These are phyloP conservation scores for Peromyscus melanophrys DNA, from an alignment of 2,797 vertebrate species.

Conservation along the genomic window DNA sequence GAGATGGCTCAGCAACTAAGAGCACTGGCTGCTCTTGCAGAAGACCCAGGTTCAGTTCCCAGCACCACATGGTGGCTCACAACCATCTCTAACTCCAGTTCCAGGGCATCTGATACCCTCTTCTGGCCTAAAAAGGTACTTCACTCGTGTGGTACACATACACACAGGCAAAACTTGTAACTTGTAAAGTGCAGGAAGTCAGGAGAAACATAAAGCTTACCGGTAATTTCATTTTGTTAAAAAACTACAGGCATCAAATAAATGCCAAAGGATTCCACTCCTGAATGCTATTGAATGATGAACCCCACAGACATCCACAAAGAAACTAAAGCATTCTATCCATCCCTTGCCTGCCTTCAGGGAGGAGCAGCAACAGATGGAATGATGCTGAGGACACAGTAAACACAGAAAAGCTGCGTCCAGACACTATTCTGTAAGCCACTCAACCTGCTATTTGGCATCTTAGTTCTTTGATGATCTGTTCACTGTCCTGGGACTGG, in stretches of 20 bases:
- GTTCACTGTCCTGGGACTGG: too few species aligned
- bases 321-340: conserved; percentile 41
- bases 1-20: not conserved
- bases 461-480: too few species aligned
- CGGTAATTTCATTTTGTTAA: conserved; percentile 24
- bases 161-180: not conserved
- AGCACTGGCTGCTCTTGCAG: not conserved
- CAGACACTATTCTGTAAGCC: not conserved
- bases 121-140: not conserved
- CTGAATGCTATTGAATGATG: conserved; percentile 60
- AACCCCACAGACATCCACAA: conserved; percentile 63
- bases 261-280: conserved; percentile 2
- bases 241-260: conserved; percentile 27
- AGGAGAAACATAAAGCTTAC: conserved; percentile 30
- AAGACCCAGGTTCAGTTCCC: not conserved
- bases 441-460: not conserved
- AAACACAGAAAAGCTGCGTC: not conserved
- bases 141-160: not conserved
- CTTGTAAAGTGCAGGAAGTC: conserved; percentile 27
- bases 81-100: not conserved
- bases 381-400: conserved; percentile 15
- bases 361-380: conserved; percentile 76
- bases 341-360: conserved; percentile 64
- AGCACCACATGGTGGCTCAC: not conserved
- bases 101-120: not conserved